Evolutionary conservation across 2,113 vertebrate species (phyloP), one percentile per base, ranked within the genome.

Genomic region (Polyodon spathula): DNA sequence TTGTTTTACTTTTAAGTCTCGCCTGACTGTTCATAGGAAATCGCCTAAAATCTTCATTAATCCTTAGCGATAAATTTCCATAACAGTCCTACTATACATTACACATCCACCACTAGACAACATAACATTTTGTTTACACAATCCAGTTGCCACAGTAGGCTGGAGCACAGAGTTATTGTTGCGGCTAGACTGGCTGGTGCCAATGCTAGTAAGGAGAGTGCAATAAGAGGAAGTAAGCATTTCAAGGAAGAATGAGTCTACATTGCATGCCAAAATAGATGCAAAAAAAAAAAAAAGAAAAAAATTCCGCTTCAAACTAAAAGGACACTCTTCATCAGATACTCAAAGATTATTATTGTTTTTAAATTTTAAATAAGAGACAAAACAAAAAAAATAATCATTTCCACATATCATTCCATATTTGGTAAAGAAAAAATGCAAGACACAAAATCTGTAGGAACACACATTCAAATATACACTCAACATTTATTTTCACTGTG

Each of bases 101-200:
- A n/a, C n/a, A n/a, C n/a, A n/a, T n/a, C n/a, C n/a, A n/a, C n/a
- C n/a, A n/a, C n/a, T 54, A 65, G 46, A 53, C 46, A 27, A 46
- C 56, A 39, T 37, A 63, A n/a, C 42, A 54, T 44, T 11, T 38
- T 57, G 55, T 58, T 40, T 41, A 50, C 44, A 42, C 56, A 59
- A 50, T 53, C 44, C 8, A 50, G 61, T 40, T 15, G 61, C 55
- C 54, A 66, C 59, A 8, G 63, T 56, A 37, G 59, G 44, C 55
- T 56, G 62, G 27, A 58, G 70, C 60, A 80, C 74, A 73, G 73
- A 56, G 58, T 64, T 70, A 83, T 68, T 82, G 77, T 74, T 80
- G 69, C 75, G 79, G 78, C 75, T 76, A 87, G 83, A 88, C 86
- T 75, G 67, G 75, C 78, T 68, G 76, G 79, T 92, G 83, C 81